Conservation (phyloP, 2,797 vertebrate species). For the Sitta carolinensis region DNA sequence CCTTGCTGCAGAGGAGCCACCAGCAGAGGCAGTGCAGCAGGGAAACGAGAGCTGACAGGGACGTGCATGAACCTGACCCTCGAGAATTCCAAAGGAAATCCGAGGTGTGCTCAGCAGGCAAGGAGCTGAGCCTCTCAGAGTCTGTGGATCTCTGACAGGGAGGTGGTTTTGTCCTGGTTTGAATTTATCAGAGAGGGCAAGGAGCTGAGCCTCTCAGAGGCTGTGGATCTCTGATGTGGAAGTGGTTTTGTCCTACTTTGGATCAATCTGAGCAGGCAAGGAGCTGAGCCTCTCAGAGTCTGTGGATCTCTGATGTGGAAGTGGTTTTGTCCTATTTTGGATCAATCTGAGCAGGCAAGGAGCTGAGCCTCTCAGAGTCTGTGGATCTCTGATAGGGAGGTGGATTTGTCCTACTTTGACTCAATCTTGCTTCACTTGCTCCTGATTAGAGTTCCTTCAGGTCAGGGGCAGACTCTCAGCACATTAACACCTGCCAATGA, state of each 20-base stretch:
- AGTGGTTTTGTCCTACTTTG: background rate
- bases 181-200: background rate
- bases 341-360: background rate
- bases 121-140: background rate
- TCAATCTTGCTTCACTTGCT: conserved; percentile 45
- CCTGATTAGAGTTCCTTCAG: conserved; percentile 33
- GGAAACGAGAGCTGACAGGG: background rate
- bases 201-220: too few relatives aligned
- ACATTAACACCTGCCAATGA: conserved; percentile 65
- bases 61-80: background rate
- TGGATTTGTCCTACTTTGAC: conserved; percentile 15
- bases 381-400: background rate
- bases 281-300: background rate
- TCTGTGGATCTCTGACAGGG: background rate
- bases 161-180: conserved; percentile 6
- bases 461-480: conserved; percentile 27
- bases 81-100: background rate
- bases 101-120: background rate
- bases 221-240: too few relatives aligned
- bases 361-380: background rate
- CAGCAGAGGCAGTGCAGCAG: background rate
- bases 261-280: background rate
- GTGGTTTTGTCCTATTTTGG: conserved; percentile 8
- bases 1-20: background rate
- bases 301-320: background rate